Base-by-base conservation (phyloP, 2,888 invertebrate species). In the Diarsia dahlii region DNA sequence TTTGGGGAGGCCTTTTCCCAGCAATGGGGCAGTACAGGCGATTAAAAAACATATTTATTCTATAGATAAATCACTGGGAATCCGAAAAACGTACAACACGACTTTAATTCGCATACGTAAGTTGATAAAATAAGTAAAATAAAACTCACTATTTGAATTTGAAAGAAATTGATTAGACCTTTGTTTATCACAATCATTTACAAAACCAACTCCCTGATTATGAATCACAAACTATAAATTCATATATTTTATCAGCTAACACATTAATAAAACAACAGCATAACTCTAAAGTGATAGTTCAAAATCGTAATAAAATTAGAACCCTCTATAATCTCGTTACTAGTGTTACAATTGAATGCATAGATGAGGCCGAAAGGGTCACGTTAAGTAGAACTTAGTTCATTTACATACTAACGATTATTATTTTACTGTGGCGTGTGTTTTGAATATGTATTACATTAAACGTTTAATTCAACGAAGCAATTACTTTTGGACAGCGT, bases 391-490 rank as follows among this genome's bases (percentile, higher is more conserved):
- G 66, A 81, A 75, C 71, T 75, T 45, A 52, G 34, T 80, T 78
- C 13, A 86, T 87, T 87, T 84, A 79, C 85, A 87, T 87, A 82
- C 73, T 78, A 85, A 87, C 74, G 80, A 85, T 80, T 80, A 80
- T 82, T 84, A 78, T 78, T 85, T 76, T 71, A 78, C 69, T 39
- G 54, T 12, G 60, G 63, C 48, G 72, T 80, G 80, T 78, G 82
- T 74, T 78, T 77, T 74, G 84, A 82, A 85, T 85, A 78, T 12
- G 50, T 74, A 80, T 68, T 71, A 70, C 52, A 46, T 15, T 74
- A 80, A 84, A 50, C 68, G 73, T 67, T 84, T 67, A 48, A 76
- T 85, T 85, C 80, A 70, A 78, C 70, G 78, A 74, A 84, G 71
- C 52, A 66, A 72, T 81, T 86, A 76, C 48, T 79, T 56, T 60